Percentiles rank a stretch among this genome's conserved stretches.
These are phyloP conservation scores for Copidosoma aretas DNA, from an alignment of 2,888 invertebrate species.

Conservation along the genomic window DNA sequence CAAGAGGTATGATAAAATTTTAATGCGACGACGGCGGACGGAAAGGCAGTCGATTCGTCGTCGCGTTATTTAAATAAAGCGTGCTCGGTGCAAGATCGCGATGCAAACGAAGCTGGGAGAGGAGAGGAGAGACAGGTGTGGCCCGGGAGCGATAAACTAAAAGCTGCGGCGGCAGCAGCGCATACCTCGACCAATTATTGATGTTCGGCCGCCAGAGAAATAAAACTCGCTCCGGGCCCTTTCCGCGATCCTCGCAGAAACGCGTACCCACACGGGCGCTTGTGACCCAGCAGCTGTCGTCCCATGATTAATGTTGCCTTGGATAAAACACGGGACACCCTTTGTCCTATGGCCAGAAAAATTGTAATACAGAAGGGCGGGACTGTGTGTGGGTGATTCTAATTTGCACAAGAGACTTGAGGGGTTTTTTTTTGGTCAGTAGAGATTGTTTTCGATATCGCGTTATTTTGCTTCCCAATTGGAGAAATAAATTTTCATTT, in stretches of 20 bases:
- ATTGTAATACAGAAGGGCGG: background rate
- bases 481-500: too few relatives aligned
- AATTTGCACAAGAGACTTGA: background rate
- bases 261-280: background rate
- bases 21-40: too few relatives aligned
- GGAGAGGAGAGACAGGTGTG: slow-evolving; percentile 48
- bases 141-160: slow-evolving; percentile 45
- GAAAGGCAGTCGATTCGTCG: background rate
- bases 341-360: slow-evolving; percentile 1
- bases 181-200: slow-evolving; percentile 56
- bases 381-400: background rate
- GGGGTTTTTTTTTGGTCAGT: slow-evolving; percentile 12
- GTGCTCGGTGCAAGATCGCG: background rate
- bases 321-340: slow-evolving; percentile 20
- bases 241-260: slow-evolving; percentile 9
- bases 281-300: background rate
- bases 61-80: slow-evolving; percentile 7
- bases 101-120: background rate
- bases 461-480: too few relatives aligned
- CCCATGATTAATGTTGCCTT: slow-evolving; percentile 34
- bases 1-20: too few relatives aligned
- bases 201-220: slow-evolving; percentile 47
- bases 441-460: too few relatives aligned
- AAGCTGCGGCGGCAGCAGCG: slow-evolving; percentile 11
- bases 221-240: slow-evolving; percentile 38